Base-by-base conservation (phyloP, 1,140 invertebrate species). In the Temnothorax longispinosus region DNA sequence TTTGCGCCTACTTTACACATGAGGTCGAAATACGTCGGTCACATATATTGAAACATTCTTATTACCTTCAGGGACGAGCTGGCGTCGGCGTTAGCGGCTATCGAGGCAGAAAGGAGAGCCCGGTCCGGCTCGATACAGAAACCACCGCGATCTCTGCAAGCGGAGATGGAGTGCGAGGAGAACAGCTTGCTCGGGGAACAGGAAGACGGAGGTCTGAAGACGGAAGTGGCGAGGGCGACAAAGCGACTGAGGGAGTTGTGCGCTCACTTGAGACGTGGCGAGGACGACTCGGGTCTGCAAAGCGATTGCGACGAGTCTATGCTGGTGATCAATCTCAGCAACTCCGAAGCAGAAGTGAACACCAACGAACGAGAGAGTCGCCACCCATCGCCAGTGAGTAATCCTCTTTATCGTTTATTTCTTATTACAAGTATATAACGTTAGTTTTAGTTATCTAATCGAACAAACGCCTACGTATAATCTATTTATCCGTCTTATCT, bases 101-200 rank as follows among this genome's bases (percentile, higher is more conserved):
- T 95, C 65, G 94, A 95, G 82, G 76, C 85, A 15, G 91, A 93
- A 60, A 93, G 93, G 72, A 89, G 93, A 84, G 87, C 76, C 6
- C 93, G 94, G 91, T 94, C 94, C 15, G 92, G 92, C 77, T 94
- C 94, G 85, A 94, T 94, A 91, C 94, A 93, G 67, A 94, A 92
- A 72, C 91, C 94, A 50, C 94, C 95, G n/a, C 94, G 96, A 80
- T 97, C 97, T 44, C 94, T 97, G 80, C 97, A 97, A 89, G 97
- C 97, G 87, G 97, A 97, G 96, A 97, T 98, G 97, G 97, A 97
- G 92, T 96, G 97, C 76, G 97, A 97, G 86, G 96, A 97, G 86
- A 96, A 95, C 74, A 93, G 93, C 80, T 96, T 96, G 69, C 94
- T 96, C 44, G 95, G 95, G 41, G 96, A 97, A 82, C 94, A 97